Evolutionary conservation across 2,113 vertebrate species (phyloP), one percentile per base, ranked within the genome.

Genomic region (Mormyrus lacerda): DNA sequence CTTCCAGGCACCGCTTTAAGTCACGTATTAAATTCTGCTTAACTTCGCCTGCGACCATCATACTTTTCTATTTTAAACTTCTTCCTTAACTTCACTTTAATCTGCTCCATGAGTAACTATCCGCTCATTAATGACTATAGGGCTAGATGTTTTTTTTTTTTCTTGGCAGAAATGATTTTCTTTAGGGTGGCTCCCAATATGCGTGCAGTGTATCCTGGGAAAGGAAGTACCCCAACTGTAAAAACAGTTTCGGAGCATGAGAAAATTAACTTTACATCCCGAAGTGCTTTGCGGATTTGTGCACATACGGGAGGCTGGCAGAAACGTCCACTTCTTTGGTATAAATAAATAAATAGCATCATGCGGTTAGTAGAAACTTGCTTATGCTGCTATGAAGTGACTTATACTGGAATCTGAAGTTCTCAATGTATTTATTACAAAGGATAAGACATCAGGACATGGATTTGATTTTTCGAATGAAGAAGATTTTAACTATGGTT

Each of bases 181-280:
- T 53, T 79, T 79, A 42, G 85, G 85, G 50, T 11, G 44, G 5
- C 55, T 91, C 42, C 91, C 92, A 90, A 91, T 7, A 90, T 85
- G 2, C 83, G 17, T 15, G 42, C 1, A 11, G 3, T 39, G 27
- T n/a, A 51, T 45, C 31, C 15, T 90, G 93, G 96, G 95, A 93
- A 92, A 89, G 93, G 95, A 93, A 96, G 96, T 97, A 93, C 84
- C n/a, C 19, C 21, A 65, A n/a, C 42, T 58, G 39, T 24, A 19
- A 24, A 24, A 44, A 5, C 35, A 4, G 53, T 39, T 11, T 24
- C 35, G 35, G 31, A 44, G 27, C 4, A 8, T 15, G 39, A 55
- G 45, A 39, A 44, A 45, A n/a, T 65, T 21, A 24, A 87, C 87
- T 87, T 87, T 55, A 87, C 27, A 87, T 65, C 53, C 87, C 87